Evolutionary conservation across 2,888 invertebrate genomes (phyloP).

Genomic region (Bimastos eiseni): DNA sequence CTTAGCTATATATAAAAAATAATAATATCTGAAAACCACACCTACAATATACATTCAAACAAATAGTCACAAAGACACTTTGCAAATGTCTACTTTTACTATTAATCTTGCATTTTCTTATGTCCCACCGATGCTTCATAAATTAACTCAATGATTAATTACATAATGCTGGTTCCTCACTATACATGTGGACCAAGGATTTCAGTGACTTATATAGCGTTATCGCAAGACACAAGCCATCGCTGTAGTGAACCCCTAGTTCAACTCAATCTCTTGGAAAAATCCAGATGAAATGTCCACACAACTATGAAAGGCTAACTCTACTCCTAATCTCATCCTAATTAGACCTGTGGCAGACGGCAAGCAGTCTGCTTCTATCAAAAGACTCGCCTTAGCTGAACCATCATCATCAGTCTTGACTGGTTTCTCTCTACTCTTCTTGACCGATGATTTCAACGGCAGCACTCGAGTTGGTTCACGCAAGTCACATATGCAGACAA

Average conservation of each 20-base stretch:
- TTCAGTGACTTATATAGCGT: too few relatives aligned
- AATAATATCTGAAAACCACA: too few relatives aligned
- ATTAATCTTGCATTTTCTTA: too few relatives aligned
- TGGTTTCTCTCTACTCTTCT: neutral
- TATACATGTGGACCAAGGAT: too few relatives aligned
- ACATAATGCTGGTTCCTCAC: too few relatives aligned
- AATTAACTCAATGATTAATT: neutral
- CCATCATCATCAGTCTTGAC: neutral
- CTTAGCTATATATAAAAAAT: too few relatives aligned
- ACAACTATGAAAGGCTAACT: neutral
- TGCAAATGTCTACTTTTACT: too few relatives aligned
- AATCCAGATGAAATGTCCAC: neutral
- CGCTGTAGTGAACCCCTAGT: too few relatives aligned
- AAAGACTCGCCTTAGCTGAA: neutral
- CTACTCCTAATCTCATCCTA: neutral
- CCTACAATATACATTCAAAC: too few relatives aligned
- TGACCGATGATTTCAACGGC: neutral
- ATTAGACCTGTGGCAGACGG: neutral
- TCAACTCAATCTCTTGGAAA: too few relatives aligned
- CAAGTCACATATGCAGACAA: constrained; percentile 38
- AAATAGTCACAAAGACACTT: too few relatives aligned
- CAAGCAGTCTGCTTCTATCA: neutral
- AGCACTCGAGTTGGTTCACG: neutral
- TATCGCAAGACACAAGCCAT: too few relatives aligned
- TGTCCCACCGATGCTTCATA: neutral